Percentiles rank a stretch among this genome's conserved stretches.
Evolutionary conservation across 1,140 invertebrate species (phyloP).

Genomic region (Leptopilina boulardi): DNA sequence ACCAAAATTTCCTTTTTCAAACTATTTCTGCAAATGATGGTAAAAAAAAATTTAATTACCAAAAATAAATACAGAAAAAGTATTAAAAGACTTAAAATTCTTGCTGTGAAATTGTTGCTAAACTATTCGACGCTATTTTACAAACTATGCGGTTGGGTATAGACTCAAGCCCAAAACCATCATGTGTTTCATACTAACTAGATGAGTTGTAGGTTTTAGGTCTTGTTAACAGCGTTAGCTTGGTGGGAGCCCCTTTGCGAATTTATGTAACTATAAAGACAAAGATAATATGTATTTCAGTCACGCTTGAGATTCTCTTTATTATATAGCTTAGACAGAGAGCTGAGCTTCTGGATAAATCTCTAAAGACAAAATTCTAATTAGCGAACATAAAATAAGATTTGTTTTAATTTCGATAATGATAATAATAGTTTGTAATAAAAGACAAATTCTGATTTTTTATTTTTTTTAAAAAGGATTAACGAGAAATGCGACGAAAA

Average conservation of each 20-base stretch:
- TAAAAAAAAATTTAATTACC: too few species aligned
- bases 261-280: conserved; percentile 18
- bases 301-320: background rate
- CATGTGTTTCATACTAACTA: conserved; percentile 28
- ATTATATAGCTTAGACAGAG: background rate
- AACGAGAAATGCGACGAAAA: conserved; percentile 9
- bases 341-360: background rate
- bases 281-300: conserved; percentile 20
- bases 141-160: conserved; percentile 61
- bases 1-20: too few species aligned
- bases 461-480: background rate
- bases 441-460: too few species aligned
- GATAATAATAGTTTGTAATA: too few species aligned
- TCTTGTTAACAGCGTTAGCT: conserved; percentile 3
- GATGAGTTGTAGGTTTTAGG: conserved; percentile 6
- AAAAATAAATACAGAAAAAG: too few species aligned
- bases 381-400: background rate
- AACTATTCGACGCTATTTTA: conserved; percentile 61
- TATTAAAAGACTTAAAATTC: background rate
- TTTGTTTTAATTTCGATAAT: background rate
- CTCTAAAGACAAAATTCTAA: background rate
- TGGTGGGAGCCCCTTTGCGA: background rate
- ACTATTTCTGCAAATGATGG: too few species aligned
- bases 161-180: background rate
- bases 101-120: conserved; percentile 61